Percentiles rank a stretch among this genome's conserved stretches.
Conservation (phyloP, 2,113 vertebrate genomes). For the Crotalus tigris region DNA sequence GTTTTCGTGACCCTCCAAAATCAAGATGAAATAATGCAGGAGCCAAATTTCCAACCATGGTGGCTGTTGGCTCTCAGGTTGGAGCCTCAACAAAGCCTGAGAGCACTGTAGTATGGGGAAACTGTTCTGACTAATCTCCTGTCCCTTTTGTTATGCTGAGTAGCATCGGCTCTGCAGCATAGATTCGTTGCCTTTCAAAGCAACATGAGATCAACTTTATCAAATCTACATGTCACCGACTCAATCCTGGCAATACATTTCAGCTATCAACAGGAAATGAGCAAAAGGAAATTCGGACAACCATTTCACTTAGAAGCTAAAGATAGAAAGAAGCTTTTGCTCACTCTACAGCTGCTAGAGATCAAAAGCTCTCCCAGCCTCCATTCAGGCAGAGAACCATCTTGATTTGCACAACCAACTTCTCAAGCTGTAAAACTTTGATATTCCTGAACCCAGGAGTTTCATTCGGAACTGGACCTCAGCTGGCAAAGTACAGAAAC, state of each 20-base stretch:
- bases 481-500: background rate
- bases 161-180: background rate
- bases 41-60: background rate
- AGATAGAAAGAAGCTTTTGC: too few relatives aligned
- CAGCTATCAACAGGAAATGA: accelerated
- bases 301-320: too few relatives aligned
- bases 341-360: background rate
- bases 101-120: background rate
- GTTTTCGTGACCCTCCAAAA: background rate
- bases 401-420: background rate
- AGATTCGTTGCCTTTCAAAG: accelerated
- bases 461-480: too few relatives aligned
- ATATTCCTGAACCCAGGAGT: background rate
- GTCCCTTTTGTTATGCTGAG: background rate
- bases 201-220: background rate
- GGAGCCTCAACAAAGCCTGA: background rate
- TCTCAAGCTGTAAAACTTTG: background rate
- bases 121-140: background rate
- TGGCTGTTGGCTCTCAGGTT: background rate
- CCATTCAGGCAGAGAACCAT: too few relatives aligned
- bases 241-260: accelerated
- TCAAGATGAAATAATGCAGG: background rate
- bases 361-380: background rate
- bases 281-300: background rate
- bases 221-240: accelerated